A percentile compares a stretch with the other conserved stretches of the same genome.
Conservation (phyloP, 1,140 invertebrate species). For the Sycobia sp. region DNA sequence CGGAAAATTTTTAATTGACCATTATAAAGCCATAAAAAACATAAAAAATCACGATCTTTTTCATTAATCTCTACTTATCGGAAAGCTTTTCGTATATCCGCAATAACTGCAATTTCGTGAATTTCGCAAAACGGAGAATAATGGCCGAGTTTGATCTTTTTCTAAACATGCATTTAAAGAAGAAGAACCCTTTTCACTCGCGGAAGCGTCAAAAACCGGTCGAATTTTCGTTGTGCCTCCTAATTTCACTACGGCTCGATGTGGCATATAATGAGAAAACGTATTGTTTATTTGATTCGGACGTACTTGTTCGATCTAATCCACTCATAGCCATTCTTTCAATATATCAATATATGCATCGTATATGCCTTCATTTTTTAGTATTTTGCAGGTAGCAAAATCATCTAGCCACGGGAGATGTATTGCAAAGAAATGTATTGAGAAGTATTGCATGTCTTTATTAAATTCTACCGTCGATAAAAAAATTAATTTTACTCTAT, state of each 20-base stretch:
- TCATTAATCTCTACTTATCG: constrained; percentile 28
- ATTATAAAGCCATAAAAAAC: constrained; percentile 27
- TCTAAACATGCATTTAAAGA: constrained; percentile 44
- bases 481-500: constrained; percentile 19
- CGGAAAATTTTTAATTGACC: background rate
- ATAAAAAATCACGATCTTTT: constrained; percentile 10
- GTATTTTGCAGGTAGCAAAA: constrained; percentile 35
- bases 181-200: constrained; percentile 34
- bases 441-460: background rate
- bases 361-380: too few relatives aligned
- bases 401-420: constrained; percentile 20
- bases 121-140: constrained; percentile 27
- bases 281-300: too few relatives aligned
- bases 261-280: constrained; percentile 45
- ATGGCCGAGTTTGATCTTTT: constrained; percentile 21
- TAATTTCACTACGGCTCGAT: constrained; percentile 39
- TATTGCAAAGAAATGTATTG: background rate
- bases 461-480: too few relatives aligned
- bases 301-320: constrained; percentile 11
- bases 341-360: constrained; percentile 13
- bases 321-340: constrained; percentile 12
- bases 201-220: constrained; percentile 49
- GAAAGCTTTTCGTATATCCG: constrained; percentile 45
- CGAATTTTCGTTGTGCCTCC: constrained; percentile 42
- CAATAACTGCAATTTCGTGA: constrained; percentile 33